Evolutionary conservation across 2,113 vertebrate species (phyloP).

Genomic region (Globicephala melas): DNA sequence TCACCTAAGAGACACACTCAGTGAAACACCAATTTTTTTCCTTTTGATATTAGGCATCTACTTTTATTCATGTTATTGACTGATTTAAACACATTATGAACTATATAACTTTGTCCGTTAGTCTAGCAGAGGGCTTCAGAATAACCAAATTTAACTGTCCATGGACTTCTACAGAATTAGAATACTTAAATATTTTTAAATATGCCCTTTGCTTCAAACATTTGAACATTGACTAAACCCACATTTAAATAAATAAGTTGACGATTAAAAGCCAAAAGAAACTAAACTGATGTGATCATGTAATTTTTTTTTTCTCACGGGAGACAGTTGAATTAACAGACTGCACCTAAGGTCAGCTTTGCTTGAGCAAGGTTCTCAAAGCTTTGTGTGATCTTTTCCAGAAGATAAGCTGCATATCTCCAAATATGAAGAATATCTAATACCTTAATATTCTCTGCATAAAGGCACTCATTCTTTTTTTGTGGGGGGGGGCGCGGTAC

Average conservation of each 20-base stretch:
- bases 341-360: background rate
- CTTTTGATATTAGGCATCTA: background rate
- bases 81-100: background rate
- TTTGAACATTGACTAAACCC: background rate
- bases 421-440: background rate
- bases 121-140: background rate
- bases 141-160: background rate
- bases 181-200: background rate
- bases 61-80: background rate
- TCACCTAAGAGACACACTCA: background rate
- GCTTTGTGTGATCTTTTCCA: background rate
- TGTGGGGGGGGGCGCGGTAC: too few species aligned
- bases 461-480: background rate
- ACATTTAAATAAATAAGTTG: background rate
- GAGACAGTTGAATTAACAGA: background rate
- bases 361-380: background rate
- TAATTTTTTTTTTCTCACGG: background rate
- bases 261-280: constrained; percentile 3
- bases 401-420: background rate
- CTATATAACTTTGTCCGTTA: background rate
- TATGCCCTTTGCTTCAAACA: background rate
- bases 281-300: background rate
- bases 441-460: background rate
- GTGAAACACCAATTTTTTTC: background rate
- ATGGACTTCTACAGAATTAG: background rate